phyloP scores from a whole-genome alignment of 2,113 vertebrate genomes.

The Catagonus wagneri region DNA sequence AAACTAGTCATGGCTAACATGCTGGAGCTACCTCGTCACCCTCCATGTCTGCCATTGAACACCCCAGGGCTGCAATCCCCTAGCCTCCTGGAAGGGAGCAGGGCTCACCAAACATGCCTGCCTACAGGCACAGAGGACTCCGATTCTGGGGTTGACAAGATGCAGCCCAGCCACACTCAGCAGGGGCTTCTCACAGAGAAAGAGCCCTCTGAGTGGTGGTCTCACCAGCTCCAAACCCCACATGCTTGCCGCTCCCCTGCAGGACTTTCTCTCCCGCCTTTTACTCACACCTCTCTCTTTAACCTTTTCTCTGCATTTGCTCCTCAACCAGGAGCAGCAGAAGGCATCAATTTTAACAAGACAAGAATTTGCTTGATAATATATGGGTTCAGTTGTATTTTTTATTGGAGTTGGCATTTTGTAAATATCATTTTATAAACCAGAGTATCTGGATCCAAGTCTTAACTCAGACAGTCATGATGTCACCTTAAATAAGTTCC shows the following conservation, averaged over 20 bases:
- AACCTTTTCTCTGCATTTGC: not conserved
- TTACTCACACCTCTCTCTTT: not conserved
- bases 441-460: not conserved
- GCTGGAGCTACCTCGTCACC: too few species aligned
- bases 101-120: not conserved
- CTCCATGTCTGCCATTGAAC: not conserved
- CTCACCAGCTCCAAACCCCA: not conserved
- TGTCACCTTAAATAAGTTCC: not conserved
- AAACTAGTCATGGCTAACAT: not conserved
- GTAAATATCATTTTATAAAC: not conserved
- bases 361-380: not conserved
- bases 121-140: not conserved
- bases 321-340: not conserved
- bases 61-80: fast-evolving
- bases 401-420: not conserved
- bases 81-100: not conserved
- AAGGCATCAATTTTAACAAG: not conserved
- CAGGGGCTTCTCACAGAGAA: not conserved
- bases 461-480: not conserved
- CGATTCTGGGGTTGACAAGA: not conserved
- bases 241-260: not conserved
- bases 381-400: not conserved
- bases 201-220: not conserved
- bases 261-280: not conserved
- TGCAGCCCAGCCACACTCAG: too few species aligned